Percentiles rank a stretch among this genome's conserved stretches.
phyloP scores from a whole-genome alignment of 1,140 invertebrate species.

The Euschistus heros region DNA sequence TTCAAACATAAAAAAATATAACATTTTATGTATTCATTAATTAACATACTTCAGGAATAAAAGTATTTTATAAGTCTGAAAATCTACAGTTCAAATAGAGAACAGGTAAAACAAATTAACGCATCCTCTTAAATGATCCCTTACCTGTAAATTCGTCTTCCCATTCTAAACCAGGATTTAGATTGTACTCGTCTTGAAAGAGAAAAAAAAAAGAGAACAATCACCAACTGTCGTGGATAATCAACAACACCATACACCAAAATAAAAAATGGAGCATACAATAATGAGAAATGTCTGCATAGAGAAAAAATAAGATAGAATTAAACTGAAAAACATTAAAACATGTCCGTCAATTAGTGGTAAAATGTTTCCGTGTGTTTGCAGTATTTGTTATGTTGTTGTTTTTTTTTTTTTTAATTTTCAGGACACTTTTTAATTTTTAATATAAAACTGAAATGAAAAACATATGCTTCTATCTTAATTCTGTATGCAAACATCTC shows the following conservation, averaged over 20 bases:
- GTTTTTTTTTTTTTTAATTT: too few species aligned
- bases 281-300: slow-evolving; percentile 6
- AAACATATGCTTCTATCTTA: background rate
- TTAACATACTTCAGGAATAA: background rate
- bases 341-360: too few species aligned
- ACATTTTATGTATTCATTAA: too few species aligned
- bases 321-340: background rate
- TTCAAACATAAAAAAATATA: too few species aligned
- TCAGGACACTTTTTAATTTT: too few species aligned
- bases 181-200: slow-evolving; percentile 95
- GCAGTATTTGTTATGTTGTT: too few species aligned
- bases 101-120: slow-evolving; percentile 31
- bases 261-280: slow-evolving; percentile 5
- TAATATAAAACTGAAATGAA: too few species aligned
- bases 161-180: slow-evolving; percentile 99
- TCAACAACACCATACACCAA: slow-evolving; percentile 14
- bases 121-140: slow-evolving; percentile 35
- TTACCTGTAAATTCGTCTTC: slow-evolving; percentile 99
- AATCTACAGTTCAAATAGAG: slow-evolving; percentile 14
- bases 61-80: background rate
- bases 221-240: slow-evolving; percentile 26
- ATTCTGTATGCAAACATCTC: slow-evolving; percentile 4
- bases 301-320: background rate
- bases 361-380: too few species aligned
- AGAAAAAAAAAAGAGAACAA: slow-evolving; percentile 47